Evolutionary conservation across 2,888 invertebrate genomes (phyloP), one percentile per base, ranked within the genome.

Genomic region (Argyresthia goedartella): DNA sequence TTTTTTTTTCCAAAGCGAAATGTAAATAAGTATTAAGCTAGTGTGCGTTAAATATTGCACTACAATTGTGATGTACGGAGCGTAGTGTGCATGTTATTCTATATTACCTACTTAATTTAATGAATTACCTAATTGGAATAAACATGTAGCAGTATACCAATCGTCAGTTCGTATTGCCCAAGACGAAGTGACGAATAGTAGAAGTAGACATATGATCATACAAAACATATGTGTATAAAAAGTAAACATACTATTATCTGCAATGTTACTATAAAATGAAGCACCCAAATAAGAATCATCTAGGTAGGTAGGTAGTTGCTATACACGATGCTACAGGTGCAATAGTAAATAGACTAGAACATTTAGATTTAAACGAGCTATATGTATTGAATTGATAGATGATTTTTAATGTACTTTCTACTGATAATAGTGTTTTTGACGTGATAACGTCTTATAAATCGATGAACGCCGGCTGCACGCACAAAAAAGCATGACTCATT

Each of bases 111-210:
- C n/a, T n/a, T 49, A 48, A 45, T 55, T 55, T 45, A 44, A 36
- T 54, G 14, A 44, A 39, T n/a, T 25, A 25, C 25, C 25, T 25
- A 25, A 25, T 25, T 25, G 25, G 6, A 4, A 25, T 25, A 25
- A 25, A 25, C 2, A 25, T 25, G 25, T 25, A 25, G 25, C 6
- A 25, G 50, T 53, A 49, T 64, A 73, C 74, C 68, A 78, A 81
- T 84, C 84, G 74, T 77, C 81, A 79, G 62, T 84, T 81, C 85
- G 86, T 76, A 86, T 86, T 86, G 86, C 86, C 86, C 86, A 76
- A 54, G 71, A 75, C 86, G 82, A 72, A 84, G 71, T 73, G 81
- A 77, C 63, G 81, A 79, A 85, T 77, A 69, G 74, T 67, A 66
- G 56, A 55, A 14, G 9, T 35, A 48, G 6, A 15, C 2, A 35